These are phyloP conservation scores for Corvus cornix DNA, from an alignment of 2,113 vertebrate genomes.

Conservation along the genomic window DNA sequence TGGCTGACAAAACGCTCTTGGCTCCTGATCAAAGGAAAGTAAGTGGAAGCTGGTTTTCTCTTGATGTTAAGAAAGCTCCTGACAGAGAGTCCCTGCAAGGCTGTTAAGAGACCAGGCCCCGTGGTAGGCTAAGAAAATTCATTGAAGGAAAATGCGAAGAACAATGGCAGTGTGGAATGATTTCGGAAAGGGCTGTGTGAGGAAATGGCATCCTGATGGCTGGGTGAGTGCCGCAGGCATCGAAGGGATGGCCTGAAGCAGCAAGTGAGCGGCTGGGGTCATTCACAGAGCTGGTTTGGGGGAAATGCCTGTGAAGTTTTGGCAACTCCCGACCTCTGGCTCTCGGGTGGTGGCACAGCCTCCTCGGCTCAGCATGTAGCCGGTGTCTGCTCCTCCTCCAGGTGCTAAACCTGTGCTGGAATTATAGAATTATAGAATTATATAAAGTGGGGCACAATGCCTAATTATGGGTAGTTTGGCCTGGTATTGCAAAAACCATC, in stretches of 20 bases:
- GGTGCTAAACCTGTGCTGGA: background rate
- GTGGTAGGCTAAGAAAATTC: background rate
- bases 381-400: rapidly evolving
- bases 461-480: rapidly evolving
- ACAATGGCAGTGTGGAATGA: background rate
- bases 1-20: conserved; percentile 47
- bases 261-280: background rate
- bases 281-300: too few relatives aligned
- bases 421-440: background rate
- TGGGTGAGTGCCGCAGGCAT: rapidly evolving
- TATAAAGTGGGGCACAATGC: background rate
- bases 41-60: conserved; percentile 27
- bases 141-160: background rate
- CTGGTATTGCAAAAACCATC: rapidly evolving
- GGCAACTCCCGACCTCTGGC: background rate
- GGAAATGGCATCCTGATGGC: background rate
- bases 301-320: background rate
- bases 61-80: conserved; percentile 28
- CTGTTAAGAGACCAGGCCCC: background rate
- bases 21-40: conserved; percentile 45
- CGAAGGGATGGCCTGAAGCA: background rate
- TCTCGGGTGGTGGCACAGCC: background rate
- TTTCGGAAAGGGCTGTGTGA: background rate
- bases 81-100: background rate
- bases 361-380: background rate